phyloP scores from a whole-genome alignment of 2,888 invertebrate genomes.

The Drosophila rubida region DNA sequence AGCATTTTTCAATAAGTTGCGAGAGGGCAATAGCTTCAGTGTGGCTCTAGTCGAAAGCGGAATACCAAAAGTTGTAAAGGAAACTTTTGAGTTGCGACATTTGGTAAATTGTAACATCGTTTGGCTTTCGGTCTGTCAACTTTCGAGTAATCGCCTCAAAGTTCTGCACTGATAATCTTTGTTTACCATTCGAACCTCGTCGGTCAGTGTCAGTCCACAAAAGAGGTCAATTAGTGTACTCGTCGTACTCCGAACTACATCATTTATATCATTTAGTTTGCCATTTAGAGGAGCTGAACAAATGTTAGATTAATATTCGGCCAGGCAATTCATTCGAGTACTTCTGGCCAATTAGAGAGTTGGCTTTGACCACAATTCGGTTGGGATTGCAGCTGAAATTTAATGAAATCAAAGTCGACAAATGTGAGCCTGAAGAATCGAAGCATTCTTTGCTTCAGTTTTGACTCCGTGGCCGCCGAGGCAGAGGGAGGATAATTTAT shows the following conservation, averaged over 20 bases:
- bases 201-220: slow-evolving; percentile 15
- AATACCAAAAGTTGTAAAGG: slow-evolving; percentile 29
- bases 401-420: slow-evolving; percentile 43
- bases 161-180: slow-evolving; percentile 43
- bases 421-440: slow-evolving; percentile 25
- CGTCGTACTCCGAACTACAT: slow-evolving; percentile 10
- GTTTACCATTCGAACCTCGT: slow-evolving; percentile 27
- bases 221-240: slow-evolving; percentile 38
- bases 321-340: background rate
- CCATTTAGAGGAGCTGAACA: background rate
- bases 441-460: slow-evolving; percentile 2
- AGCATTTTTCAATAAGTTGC: slow-evolving; percentile 63
- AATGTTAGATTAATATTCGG: slow-evolving; percentile 5
- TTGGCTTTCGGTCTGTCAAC: slow-evolving; percentile 46
- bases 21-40: slow-evolving; percentile 23
- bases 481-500: slow-evolving; percentile 65
- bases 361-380: background rate
- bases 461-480: background rate
- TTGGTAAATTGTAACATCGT: slow-evolving; percentile 63
- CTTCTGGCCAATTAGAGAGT: background rate
- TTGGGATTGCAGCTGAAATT: slow-evolving; percentile 16
- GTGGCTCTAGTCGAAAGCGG: slow-evolving; percentile 6
- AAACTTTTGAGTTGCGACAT: slow-evolving; percentile 48
- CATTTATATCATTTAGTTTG: slow-evolving; percentile 5
- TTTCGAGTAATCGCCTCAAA: slow-evolving; percentile 28